Percentiles rank a stretch among this genome's conserved stretches.
Conservation (phyloP, 2,113 vertebrate genomes). For the Nestor notabilis region DNA sequence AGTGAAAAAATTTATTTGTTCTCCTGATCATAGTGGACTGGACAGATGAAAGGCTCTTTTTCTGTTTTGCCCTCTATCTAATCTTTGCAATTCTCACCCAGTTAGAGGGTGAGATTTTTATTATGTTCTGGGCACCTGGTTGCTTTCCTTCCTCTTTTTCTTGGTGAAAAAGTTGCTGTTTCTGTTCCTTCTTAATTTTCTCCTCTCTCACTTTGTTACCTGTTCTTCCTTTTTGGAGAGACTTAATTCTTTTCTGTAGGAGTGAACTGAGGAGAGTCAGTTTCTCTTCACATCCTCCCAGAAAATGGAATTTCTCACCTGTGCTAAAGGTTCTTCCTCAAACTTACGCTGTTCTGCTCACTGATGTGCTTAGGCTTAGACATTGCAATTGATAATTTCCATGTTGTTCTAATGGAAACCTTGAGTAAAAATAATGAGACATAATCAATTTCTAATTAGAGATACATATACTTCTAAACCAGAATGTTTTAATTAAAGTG, state of each 20-base stretch:
- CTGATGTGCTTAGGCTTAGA: not conserved
- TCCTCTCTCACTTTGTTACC: not conserved
- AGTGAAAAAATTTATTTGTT: not conserved
- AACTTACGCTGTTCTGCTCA: not conserved
- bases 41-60: not conserved
- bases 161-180: not conserved
- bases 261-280: not conserved
- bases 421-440: conserved; percentile 29
- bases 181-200: not conserved
- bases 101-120: not conserved
- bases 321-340: not conserved
- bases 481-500: conserved; percentile 33
- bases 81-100: not conserved
- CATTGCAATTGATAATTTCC: not conserved
- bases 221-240: not conserved
- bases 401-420: not conserved
- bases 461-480: not conserved
- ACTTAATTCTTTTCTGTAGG: not conserved
- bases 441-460: conserved; percentile 41
- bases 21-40: not conserved
- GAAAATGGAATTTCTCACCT: not conserved
- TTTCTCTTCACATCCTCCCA: not conserved
- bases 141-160: not conserved
- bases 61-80: not conserved
- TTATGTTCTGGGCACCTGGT: not conserved